Percentiles rank a stretch among this genome's conserved stretches.
Evolutionary conservation across 1,140 invertebrate genomes (phyloP).

Genomic region (honey bee (Apis mellifera)): Amel_HAv3.1 CM009931.2:25725001-25725500

Average conservation of each 20-base stretch:
- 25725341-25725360: conserved; percentile 10
- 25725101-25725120: no score
- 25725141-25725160: no score
- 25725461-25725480: conserved; percentile 6
- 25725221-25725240: no score
- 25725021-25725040: background rate
- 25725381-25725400: background rate
- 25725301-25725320: no score
- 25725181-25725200: no score
- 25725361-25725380: background rate
- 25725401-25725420: conserved; percentile 8
- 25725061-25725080: no score
- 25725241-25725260: background rate
- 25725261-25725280: background rate
- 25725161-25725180: no score
- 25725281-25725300: background rate
- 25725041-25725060: no score
- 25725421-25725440: conserved; percentile 20
- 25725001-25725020: background rate
- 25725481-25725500: background rate
- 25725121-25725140: no score
- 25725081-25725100: no score
- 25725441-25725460: background rate
- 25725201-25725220: no score
- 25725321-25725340: background rate